Evolutionary conservation across 1,140 invertebrate species (phyloP).

Genomic region (Vollenhovia emeryi): DNA sequence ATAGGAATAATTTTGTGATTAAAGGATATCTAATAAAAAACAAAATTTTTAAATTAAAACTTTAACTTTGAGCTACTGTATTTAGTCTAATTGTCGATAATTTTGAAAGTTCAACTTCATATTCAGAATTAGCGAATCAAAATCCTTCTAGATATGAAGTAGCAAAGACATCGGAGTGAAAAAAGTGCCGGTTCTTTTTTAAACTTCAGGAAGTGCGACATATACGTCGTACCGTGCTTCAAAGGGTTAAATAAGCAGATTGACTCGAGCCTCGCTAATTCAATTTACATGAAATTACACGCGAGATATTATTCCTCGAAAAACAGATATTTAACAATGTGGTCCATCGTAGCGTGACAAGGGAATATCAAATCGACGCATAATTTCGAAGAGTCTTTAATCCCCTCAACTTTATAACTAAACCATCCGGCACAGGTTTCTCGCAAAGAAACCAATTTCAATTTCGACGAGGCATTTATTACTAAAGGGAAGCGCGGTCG

Average conservation of each 20-base stretch:
- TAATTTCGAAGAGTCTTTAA: not conserved
- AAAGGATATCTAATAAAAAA: no score
- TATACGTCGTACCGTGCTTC: no score
- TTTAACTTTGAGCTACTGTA: no score
- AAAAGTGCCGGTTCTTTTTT: no score
- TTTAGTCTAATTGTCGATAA: no score
- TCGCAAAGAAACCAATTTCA: slow-evolving; percentile 6
- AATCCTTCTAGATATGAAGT: no score
- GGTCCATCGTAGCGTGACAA: not conserved
- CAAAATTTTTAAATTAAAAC: no score
- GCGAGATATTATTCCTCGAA: not conserved
- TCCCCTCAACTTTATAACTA: not conserved
- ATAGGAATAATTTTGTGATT: no score
- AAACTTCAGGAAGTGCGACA: no score
- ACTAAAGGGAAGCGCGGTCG: not conserved
- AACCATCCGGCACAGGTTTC: not conserved
- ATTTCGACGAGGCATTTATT: not conserved
- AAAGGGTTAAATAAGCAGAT: not conserved
- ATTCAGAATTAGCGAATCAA: no score
- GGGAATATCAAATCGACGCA: not conserved
- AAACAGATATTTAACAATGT: not conserved
- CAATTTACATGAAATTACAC: not conserved
- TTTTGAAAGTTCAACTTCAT: no score
- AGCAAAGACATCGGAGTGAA: no score
- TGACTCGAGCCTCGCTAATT: not conserved